Base-by-base conservation (phyloP, 2,797 vertebrate species). In the Pelobates cultripes region DNA sequence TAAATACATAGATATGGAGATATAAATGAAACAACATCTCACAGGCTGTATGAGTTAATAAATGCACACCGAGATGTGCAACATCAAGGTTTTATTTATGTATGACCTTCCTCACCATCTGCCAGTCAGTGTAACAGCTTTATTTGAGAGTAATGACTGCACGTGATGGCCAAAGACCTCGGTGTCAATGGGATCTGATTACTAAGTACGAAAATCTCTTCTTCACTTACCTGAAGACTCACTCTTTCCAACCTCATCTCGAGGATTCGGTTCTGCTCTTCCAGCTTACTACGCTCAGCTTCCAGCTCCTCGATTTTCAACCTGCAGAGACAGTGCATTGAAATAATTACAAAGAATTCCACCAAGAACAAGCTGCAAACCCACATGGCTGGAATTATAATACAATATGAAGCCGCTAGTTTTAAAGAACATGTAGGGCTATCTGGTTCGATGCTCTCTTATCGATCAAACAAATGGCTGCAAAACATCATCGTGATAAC, bases 261-360 rank as follows among this genome's bases (percentile, higher is more conserved):
- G 85, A 99, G 90, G 28, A 86, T 75, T 84, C 89, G 94, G 81
- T 98, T 99, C 85, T 95, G 92, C 82, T 96, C 94, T 85, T 96
- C 95, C 85, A 99, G 87, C 15, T 86, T 92, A 61, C 95, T 92
- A 42, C 97, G 94, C 81, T 97, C 97, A 0, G 89, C 83, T 82
- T 98, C 98, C 77, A 99, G 88, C 86, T 98, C 97, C 87, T 99
- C 98, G 40, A 99, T 92, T 91, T 99, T 99, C 88, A 95, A 80
- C 88, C 98, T 99, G 91, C 41, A 64, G 44, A 69, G 53, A 79
- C 17, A 69, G 6, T 4, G 15, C 15, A 61, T 12, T 28, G 28
- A 28, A 28, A 28, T 28, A 1, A 28, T 28, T 2, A 28, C 7
- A 53, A 68, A 76, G 40, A 42, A 55, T 43, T 55, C 47, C 47